Base-by-base conservation (phyloP, 2,888 invertebrate genomes). In the Dasysyrphus albostriatus region DNA sequence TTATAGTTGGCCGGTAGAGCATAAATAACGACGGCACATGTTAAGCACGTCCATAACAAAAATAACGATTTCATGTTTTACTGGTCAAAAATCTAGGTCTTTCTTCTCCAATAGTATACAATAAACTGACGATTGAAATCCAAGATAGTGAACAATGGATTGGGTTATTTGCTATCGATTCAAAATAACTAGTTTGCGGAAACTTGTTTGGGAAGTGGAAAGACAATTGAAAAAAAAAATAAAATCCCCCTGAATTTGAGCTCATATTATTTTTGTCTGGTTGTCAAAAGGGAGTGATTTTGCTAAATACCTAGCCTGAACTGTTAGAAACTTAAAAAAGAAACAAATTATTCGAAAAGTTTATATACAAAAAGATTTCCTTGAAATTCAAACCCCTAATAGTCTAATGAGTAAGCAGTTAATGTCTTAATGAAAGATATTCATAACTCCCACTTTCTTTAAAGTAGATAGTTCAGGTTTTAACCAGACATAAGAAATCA, bases 191-290 rank as follows among this genome's bases (percentile, higher is more conserved):
- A 39, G 69, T 69, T 69, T 69, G 16, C 2, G 54, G 24, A 51
- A 69, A 69, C 69, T 69, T 54, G 69, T 69, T 69, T 69, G 12
- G 14, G 49, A 49, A 34, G 65, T 49, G 3, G 34, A 65, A 32
- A 65, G 2, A 67, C 16, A 4, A 67, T 34, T 10, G 34, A 10
- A 29, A 16, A 19, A 49, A 7, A 44, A 44, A 42, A 37, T n/a
- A 47, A 67, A 49, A 67, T 49, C 34, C 49, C 49, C 49, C 49
- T 19, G 47, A 12, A 34, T 47, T 34, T 0, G 34, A 37, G 6
- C 65, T 16, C 19, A 44, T 0, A 59, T 39, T 10, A 19, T 59
- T 19, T 16, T 19, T 37, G 37, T 59, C 14, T 61, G 39, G 39
- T 42, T 39, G 14, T 16, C 9, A 32, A 16, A 44, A 44, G 8